A percentile compares a stretch with the other conserved stretches of the same genome.
Evolutionary conservation across 2,113 vertebrate genomes (phyloP).

Genomic region (Embiotoca jacksoni): DNA sequence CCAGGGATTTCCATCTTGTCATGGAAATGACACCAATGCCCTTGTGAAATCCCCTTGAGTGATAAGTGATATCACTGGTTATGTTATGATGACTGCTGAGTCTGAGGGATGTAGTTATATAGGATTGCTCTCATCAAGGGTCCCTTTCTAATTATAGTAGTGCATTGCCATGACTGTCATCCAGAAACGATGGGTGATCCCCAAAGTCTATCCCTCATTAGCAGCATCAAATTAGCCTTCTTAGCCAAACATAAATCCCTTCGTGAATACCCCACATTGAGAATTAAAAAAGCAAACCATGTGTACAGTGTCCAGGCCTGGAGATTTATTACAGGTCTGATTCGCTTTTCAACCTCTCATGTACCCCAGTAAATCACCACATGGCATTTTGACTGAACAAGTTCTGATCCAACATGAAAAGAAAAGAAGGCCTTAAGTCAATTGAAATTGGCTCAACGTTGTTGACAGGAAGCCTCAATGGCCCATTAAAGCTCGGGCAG

Average conservation of each 20-base stretch:
- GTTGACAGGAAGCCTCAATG: slow-evolving; percentile 50
- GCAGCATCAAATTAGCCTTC: slow-evolving; percentile 62
- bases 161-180: slow-evolving; percentile 67
- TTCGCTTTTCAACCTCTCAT: slow-evolving; percentile 48
- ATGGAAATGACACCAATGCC: slow-evolving; percentile 35
- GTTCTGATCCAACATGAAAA: slow-evolving; percentile 49
- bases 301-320: slow-evolving; percentile 34
- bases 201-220: slow-evolving; percentile 54
- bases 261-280: slow-evolving; percentile 22
- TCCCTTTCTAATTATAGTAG: slow-evolving; percentile 74
- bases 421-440: slow-evolving; percentile 41
- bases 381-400: slow-evolving; percentile 57
- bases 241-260: slow-evolving; percentile 69
- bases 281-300: slow-evolving; percentile 40
- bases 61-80: slow-evolving; percentile 45
- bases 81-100: slow-evolving; percentile 42
- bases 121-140: slow-evolving; percentile 60
- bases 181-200: slow-evolving; percentile 66
- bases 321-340: slow-evolving; percentile 46
- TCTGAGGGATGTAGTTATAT: slow-evolving; percentile 58
- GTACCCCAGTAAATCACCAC: slow-evolving; percentile 55
- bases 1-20: slow-evolving; percentile 39
- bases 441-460: slow-evolving; percentile 33
- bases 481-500: slow-evolving; percentile 3
- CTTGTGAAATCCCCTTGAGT: slow-evolving; percentile 65